Evolutionary conservation across 2,797 vertebrate genomes (phyloP), one percentile per base, ranked within the genome.

Genomic region (Esox masquinongy): DNA sequence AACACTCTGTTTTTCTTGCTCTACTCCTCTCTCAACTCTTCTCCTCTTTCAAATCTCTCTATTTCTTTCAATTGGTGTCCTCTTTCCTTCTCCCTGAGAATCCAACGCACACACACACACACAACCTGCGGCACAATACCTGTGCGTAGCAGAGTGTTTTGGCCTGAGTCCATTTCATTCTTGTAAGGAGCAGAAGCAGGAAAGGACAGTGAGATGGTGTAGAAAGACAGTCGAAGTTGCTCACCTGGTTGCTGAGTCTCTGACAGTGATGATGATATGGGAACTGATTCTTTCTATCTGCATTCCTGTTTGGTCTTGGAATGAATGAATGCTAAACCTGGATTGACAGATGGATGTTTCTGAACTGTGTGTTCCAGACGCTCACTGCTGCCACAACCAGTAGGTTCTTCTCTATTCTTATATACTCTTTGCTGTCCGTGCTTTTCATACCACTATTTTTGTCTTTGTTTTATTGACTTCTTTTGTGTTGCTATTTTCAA

Each of bases 281-380:
- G 89, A 89, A 89, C 80, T 92, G 90, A 93, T 83, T 88, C 89
- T 80, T 81, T 79, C 82, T 79, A 82, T 14, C 77, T 73, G 81
- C 51, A 50, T 84, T 80, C 64, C 77, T 72, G 77, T 87, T 84
- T 74, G 4, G 36, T 72, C 50, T 80, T 78, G 79, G 84, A 88
- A 87, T 90, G 89, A 92, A 94, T 95, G 95, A 95, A 97, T 97
- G 95, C 93, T 93, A 92, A 93, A 92, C 83, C 88, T 86, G 95
- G 93, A 96, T 95, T 96, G 92, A 96, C 95, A 96, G 95, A 96
- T 97, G 96, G 96, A 97, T 94, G 95, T 96, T 94, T 96, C 96
- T 80, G 95, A 97, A 94, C 94, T 96, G 87, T 96, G 94, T 96
- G 94, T 96, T 93, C 94, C 95, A 85, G 96, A 96, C 88, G 91